Evolutionary conservation across 2,797 vertebrate species (phyloP), one percentile per base, ranked within the genome.

Genomic region (Neoniphon sammara): DNA sequence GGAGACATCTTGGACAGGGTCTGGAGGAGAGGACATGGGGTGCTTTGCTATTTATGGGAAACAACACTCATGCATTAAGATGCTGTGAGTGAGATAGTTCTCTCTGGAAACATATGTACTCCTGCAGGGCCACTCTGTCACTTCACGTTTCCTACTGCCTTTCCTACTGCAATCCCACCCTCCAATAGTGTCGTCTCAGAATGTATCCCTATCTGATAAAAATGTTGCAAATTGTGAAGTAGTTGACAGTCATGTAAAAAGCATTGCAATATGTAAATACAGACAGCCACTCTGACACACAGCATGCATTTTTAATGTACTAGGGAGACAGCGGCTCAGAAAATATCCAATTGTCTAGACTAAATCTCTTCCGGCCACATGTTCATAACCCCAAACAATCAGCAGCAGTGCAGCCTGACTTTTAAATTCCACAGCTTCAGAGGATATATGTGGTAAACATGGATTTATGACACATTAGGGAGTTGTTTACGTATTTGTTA

Each of bases 1-100:
- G 98, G 98, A 64, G 98, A 99, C 98, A 99, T 97, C 92, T 93
- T 97, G 55, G 83, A 93, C 81, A 99, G 76, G 7, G 66, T 93
- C 98, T 99, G 87, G 18, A 75, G 18, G 54, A 67, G 21, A 52
- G 60, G 15, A 66, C 46, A 8, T 4, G 5, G 10, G 30, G 4
- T 15, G 31, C 0, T 14, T 27, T 36, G 44, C 8, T 49, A 11
- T 44, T 8, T n/a, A 2, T 59, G 4, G 56, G 10, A 18, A 36
- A 12, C 42, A 39, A 15, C 7, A 3, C 52, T 49, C 20, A 18
- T 42, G 34, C 4, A 30, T 1, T 34, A 20, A 53, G 42, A 34
- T 7, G 18, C 34, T 2, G 9, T 47, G 39, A 11, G 11, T 42
- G 2, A 42, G 39, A 42, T 11, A 3, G 2, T 42, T 42, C 12